Conservation (phyloP, 2,113 vertebrate species). For the Chitala chitala region DNA sequence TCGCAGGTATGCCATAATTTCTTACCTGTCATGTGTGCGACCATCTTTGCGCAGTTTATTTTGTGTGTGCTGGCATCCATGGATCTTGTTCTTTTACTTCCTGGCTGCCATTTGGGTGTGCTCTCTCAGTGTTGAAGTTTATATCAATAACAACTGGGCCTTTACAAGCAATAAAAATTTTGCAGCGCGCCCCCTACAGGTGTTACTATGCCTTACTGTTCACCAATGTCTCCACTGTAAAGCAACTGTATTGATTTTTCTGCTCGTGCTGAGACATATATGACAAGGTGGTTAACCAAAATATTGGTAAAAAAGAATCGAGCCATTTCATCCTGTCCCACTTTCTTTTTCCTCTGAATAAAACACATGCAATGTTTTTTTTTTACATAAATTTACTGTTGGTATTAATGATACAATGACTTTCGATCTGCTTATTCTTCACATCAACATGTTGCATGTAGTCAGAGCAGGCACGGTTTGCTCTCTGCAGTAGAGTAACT, state of each 20-base stretch:
- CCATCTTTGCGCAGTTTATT: neutral
- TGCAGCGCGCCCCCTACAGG: neutral
- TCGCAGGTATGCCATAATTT: neutral
- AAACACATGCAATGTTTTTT: no score
- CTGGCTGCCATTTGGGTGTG: neutral
- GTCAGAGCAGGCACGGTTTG: neutral
- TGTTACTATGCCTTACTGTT: neutral
- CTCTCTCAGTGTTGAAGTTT: neutral
- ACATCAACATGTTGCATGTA: neutral
- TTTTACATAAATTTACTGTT: neutral
- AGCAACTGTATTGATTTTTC: neutral
- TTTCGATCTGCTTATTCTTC: neutral
- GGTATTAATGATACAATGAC: neutral
- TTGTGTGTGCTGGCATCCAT: neutral
- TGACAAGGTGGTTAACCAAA: slow-evolving; percentile 8
- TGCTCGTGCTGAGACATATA: neutral
- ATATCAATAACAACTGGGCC: neutral
- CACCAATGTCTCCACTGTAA: neutral
- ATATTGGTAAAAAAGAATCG: neutral
- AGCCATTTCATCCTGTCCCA: neutral
- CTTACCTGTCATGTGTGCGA: no score
- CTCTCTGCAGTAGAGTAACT: no score
- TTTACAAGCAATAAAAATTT: neutral
- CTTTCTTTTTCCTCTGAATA: neutral
- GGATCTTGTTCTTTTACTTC: neutral